phyloP scores from a whole-genome alignment of 2,888 invertebrate species.

The Drosophila paramelanica region DNA sequence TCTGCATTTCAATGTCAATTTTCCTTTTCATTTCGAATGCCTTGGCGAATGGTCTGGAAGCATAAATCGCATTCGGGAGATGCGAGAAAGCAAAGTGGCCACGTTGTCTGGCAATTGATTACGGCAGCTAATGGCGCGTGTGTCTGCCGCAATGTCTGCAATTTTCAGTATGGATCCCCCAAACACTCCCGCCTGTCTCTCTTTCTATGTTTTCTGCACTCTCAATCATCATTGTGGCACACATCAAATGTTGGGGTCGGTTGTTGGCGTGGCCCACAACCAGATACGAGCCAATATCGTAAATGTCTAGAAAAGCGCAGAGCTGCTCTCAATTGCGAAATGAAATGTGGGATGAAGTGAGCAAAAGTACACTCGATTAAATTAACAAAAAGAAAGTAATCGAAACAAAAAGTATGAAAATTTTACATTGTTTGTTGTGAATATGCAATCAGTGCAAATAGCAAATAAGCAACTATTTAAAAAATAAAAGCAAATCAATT shows the following conservation, averaged over 20 bases:
- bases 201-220: neutral
- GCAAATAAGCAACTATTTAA: too few species aligned
- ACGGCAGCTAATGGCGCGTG: slow-evolving; percentile 54
- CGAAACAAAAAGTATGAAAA: neutral
- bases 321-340: slow-evolving; percentile 30
- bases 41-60: slow-evolving; percentile 48
- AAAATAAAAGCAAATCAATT: too few species aligned
- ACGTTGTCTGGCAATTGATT: slow-evolving; percentile 68
- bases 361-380: slow-evolving; percentile 17
- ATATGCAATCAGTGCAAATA: neutral
- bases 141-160: slow-evolving; percentile 58
- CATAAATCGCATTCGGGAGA: slow-evolving; percentile 35
- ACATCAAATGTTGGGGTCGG: slow-evolving; percentile 58
- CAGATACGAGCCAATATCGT: slow-evolving; percentile 40
- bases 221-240: slow-evolving; percentile 27
- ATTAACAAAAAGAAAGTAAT: slow-evolving; percentile 5
- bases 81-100: slow-evolving; percentile 35
- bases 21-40: slow-evolving; percentile 27
- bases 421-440: neutral
- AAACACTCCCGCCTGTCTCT: neutral
- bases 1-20: slow-evolving; percentile 75
- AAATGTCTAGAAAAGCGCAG: slow-evolving; percentile 25
- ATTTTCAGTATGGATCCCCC: slow-evolving; percentile 16
- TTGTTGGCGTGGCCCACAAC: slow-evolving; percentile 48
- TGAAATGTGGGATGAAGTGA: slow-evolving; percentile 27